These are phyloP conservation scores for Cataglyphis cursor DNA, from an alignment of 2,888 invertebrate species.

Conservation along the genomic window DNA sequence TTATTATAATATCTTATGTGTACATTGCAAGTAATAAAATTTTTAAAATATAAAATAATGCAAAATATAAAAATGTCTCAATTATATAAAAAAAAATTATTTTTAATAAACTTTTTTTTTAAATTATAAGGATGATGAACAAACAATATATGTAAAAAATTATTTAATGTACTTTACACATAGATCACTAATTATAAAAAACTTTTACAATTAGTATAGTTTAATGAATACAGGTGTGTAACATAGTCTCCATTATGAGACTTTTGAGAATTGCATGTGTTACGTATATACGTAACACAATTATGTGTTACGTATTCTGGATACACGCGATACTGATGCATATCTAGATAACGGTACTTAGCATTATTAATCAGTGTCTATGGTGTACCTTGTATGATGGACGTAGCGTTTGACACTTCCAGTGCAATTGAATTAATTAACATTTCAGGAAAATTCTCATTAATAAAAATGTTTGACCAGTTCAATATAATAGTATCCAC, in stretches of 20 bases:
- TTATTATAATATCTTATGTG: neutral
- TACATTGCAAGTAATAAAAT: neutral
- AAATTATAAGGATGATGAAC: neutral
- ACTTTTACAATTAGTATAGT: neutral
- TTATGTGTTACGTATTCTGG: neutral
- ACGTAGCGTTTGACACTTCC: neutral
- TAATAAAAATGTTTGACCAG: conserved; percentile 10
- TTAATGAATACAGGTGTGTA: neutral
- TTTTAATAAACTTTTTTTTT: neutral
- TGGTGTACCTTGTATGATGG: neutral
- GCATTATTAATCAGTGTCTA: conserved; percentile 33
- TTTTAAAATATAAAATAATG: neutral
- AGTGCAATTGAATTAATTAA: conserved; percentile 24
- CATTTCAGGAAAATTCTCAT: neutral
- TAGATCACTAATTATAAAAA: neutral
- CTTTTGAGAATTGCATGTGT: conserved; percentile 1
- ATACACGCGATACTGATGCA: neutral
- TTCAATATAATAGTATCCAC: neutral
- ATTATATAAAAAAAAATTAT: neutral
- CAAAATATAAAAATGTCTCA: conserved; percentile 2
- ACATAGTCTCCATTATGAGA: neutral
- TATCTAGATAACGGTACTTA: neutral
- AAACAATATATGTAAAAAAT: neutral
- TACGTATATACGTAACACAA: too few relatives aligned
- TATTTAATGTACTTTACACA: neutral